Evolutionary conservation across 1,140 invertebrate species (phyloP).

Genomic region (Panagrolaimus sp.): DNA sequence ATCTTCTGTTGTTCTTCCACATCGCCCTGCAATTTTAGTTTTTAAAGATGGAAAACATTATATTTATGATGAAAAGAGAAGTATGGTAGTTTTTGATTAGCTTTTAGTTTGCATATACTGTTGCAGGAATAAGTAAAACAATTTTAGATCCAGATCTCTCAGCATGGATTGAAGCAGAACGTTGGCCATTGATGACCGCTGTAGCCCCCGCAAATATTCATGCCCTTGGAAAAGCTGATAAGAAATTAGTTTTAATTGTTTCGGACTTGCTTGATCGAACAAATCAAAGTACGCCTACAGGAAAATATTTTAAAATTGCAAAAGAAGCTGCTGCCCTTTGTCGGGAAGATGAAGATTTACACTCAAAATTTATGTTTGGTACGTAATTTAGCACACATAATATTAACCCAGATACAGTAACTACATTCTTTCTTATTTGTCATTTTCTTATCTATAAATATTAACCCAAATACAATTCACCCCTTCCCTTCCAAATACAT

Average conservation of each 20-base stretch:
- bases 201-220: constrained; percentile 75
- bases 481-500: no score
- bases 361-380: constrained; percentile 74
- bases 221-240: constrained; percentile 64
- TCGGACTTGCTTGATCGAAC: constrained; percentile 60
- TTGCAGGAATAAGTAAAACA: background rate
- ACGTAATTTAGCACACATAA: no score
- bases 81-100: no score
- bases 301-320: constrained; percentile 45
- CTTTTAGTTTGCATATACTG: background rate
- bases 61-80: constrained; percentile 9
- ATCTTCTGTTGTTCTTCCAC: constrained; percentile 15
- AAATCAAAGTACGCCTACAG: constrained; percentile 38
- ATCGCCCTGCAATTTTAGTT: constrained; percentile 31
- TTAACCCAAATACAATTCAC: no score
- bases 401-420: no score
- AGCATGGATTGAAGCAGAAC: constrained; percentile 77
- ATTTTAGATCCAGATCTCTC: constrained; percentile 19
- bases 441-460: no score
- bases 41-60: constrained; percentile 36
- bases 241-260: constrained; percentile 72
- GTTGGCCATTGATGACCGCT: constrained; percentile 82
- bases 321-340: constrained; percentile 34
- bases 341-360: constrained; percentile 32
- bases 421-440: no score